Base-by-base conservation (phyloP, 2,113 vertebrate genomes). In the Scortum barcoo region DNA sequence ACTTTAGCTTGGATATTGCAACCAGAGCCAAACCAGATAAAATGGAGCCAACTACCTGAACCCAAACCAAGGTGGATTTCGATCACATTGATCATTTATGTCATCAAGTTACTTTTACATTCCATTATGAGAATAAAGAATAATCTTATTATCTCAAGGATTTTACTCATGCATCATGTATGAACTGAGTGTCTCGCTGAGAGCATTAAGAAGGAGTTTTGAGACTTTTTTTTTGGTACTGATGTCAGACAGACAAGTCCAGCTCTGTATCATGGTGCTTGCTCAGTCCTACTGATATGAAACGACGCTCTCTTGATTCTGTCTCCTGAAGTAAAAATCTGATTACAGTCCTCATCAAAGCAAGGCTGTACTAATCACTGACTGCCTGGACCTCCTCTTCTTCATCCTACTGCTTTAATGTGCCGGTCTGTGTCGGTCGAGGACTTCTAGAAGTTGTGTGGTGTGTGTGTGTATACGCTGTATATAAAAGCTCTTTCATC, bases 401-500 rank as follows among this genome's bases (percentile, higher is more conserved):
- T 20, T 87, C 76, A 22, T 81, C 69, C 26, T 62, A 0, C 68
- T 44, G 44, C 87, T 86, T 86, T 74, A 60, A 72, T 76, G 73
- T 84, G 48, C 62, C 56, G 63, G 53, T 73, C 58, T 80, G 73
- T 77, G 76, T 58, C 24, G 56, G 80, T 42, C 0, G 17, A 80
- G 38, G 70, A 84, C 76, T 83, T 82, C 56, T 85, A 80, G 67
- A 85, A 85, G 75, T 62, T 63, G 68, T 73, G 44, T 50, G 24
- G 46, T 50, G 48, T 81, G 80, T 71, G 80, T 63, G 60, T 76
- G 48, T 76, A 61, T 50, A n/a, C 1, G 36, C 26, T 60, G 81
- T 61, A 87, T 86, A 88, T 82, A 86, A 90, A 87, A 82, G 80
- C 83, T 75, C 62, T 60, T 87, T 72, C 83, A 80, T 86, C 75